phyloP scores from a whole-genome alignment of 2,113 vertebrate species.

The Pontoporia blainvillei region DNA sequence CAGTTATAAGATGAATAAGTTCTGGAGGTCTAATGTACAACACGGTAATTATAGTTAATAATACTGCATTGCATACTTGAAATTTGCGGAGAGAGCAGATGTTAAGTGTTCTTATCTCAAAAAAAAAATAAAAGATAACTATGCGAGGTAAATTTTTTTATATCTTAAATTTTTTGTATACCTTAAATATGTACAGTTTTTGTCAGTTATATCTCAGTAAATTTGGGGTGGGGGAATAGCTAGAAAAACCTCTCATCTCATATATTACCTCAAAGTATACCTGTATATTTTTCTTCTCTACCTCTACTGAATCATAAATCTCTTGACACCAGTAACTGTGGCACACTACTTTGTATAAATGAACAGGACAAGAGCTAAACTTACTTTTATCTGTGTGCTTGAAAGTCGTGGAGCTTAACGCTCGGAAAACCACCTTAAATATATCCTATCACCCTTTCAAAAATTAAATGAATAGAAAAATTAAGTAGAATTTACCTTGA shows the following conservation, averaged over 20 bases:
- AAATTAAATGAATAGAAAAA: background rate
- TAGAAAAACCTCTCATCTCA: background rate
- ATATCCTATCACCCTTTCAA: background rate
- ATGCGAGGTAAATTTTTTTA: background rate
- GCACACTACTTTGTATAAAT: background rate
- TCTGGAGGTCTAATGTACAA: background rate
- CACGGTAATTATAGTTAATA: background rate
- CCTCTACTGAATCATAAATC: background rate
- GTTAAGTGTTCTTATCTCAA: background rate
- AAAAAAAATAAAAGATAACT: background rate
- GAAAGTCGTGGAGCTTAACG: background rate
- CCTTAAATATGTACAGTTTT: background rate
- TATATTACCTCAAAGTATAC: background rate
- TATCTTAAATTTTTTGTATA: background rate
- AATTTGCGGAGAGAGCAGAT: background rate
- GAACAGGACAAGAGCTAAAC: background rate
- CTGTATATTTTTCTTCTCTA: background rate
- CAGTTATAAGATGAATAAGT: background rate
- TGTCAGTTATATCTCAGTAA: background rate
- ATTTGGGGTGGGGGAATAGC: background rate
- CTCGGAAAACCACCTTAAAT: background rate
- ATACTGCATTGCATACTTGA: background rate
- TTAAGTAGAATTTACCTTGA: slow-evolving; percentile 86
- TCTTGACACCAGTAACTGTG: background rate
- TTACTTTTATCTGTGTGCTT: background rate